Base-by-base conservation (phyloP, 2,888 invertebrate species). In the Plemyria rubiginata region DNA sequence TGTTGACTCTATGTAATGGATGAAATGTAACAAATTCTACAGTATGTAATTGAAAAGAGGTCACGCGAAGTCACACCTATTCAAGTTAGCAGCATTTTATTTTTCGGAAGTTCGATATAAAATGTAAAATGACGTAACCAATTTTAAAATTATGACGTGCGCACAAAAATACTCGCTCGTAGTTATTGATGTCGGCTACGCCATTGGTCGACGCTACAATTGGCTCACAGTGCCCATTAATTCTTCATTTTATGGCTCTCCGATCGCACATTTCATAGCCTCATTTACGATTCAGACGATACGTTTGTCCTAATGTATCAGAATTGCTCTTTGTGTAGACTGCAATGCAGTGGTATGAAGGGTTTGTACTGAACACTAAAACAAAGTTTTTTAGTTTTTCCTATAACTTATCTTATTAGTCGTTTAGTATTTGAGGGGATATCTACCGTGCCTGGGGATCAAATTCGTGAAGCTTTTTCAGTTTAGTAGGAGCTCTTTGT, bases 281-380 rank as follows among this genome's bases (percentile, higher is more conserved):
- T 54, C 66, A 66, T 66, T 62, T 62, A 66, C 62, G 66, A 66
- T 66, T 53, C 64, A 9, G 50, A 40, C 66, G 57, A 61, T 62
- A 60, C 64, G 57, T 66, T 59, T 61, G 65, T 67, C 67, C 77
- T 77, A 77, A 77, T 77, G 75, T 76, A 74, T 76, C 76, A 69
- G 75, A 73, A 73, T 70, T 73, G 70, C 71, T 75, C 73, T 74
- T 70, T 75, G 80, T 75, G 76, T 72, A 56, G 73, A 71, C 79
- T 79, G 80, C 81, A 79, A 68, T 80, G 81, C 80, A 72, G 80
- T 51, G 11, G 38, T 55, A 28, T 55, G 55, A 48, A 28, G 45
- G 43, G 49, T 32, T 6, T 4, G 6, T 32, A 7, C 8, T 32
- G 32, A 6, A 32, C 32, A 32, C 32, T 32, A 32, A 1, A 6